Conservation (phyloP, 2,888 invertebrate genomes). For the Diabrotica balteata region DNA sequence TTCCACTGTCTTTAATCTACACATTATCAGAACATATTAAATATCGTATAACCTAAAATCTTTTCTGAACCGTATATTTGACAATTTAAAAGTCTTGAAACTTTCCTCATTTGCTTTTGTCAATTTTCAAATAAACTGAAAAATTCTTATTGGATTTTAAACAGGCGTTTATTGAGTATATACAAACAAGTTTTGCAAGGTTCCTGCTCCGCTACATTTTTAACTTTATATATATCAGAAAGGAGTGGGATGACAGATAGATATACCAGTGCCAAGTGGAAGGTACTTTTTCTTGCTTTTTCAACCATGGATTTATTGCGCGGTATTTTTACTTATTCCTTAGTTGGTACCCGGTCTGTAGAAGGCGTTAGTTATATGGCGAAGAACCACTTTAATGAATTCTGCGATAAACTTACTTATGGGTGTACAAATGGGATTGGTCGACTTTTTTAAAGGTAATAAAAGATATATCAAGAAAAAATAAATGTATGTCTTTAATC, state of each 20-base stretch:
- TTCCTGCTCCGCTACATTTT: constrained; percentile 27
- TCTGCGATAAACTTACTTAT: constrained; percentile 29
- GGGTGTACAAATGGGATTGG: constrained; percentile 22
- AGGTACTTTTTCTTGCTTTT: constrained; percentile 31
- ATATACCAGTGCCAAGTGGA: constrained; percentile 26
- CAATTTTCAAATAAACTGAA: too few relatives aligned
- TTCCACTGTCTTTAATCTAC: too few relatives aligned
- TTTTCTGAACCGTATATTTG: too few relatives aligned
- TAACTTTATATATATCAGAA: constrained; percentile 28
- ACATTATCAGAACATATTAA: too few relatives aligned
- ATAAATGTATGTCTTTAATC: constrained; percentile 4
- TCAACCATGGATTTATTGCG: constrained; percentile 34
- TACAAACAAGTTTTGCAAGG: constrained; percentile 24
- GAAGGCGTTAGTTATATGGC: constrained; percentile 35
- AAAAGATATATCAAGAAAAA: constrained; percentile 1
- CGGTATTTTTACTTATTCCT: constrained; percentile 38
- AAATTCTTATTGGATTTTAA: too few relatives aligned
- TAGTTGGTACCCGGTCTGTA: constrained; percentile 37
- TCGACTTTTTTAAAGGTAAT: constrained; percentile 11
- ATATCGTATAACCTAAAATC: too few relatives aligned
- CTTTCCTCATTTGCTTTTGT: too few relatives aligned
- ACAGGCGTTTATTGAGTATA: too few relatives aligned
- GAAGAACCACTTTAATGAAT: constrained; percentile 33
- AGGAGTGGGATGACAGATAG: constrained; percentile 34
- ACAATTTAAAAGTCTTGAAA: too few relatives aligned